A percentile compares a stretch with the other conserved stretches of the same genome.
Evolutionary conservation across 2,888 invertebrate genomes (phyloP).

Genomic region (Metacarcinus magister): DNA sequence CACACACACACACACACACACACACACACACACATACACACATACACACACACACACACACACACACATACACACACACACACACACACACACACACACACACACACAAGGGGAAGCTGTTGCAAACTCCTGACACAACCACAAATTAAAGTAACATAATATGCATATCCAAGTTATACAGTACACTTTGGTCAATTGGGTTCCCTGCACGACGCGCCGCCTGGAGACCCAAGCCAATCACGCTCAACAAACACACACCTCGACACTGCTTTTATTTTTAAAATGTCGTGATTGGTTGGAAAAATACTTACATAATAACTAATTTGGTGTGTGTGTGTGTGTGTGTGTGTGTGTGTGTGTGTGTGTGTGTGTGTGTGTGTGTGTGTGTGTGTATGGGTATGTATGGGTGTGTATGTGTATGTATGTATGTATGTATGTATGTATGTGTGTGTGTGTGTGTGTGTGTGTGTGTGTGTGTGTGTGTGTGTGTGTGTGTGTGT

Average conservation of each 20-base stretch:
- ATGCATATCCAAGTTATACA: not conserved
- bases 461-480: no score
- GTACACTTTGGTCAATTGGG: not conserved
- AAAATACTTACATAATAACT: not conserved
- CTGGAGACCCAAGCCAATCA: not conserved
- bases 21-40: not conserved
- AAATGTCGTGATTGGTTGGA: not conserved
- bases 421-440: not conserved
- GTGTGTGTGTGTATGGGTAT: conserved; percentile 58
- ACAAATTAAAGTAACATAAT: not conserved
- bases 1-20: conserved; percentile 29
- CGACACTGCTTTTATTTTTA: not conserved
- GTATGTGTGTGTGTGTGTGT: not conserved
- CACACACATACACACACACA: no score
- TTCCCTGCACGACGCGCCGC: not conserved
- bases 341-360: conserved; percentile 52
- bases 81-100: no score
- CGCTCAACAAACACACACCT: not conserved
- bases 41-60: no score
- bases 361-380: conserved; percentile 68
- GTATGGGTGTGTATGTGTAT: conserved; percentile 63
- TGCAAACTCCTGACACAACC: not conserved
- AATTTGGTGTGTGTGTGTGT: conserved; percentile 5
- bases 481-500: no score
- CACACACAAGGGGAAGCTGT: not conserved